A percentile compares a stretch with the other conserved stretches of the same genome.
These are phyloP conservation scores for Limosa lapponica DNA, from an alignment of 2,797 vertebrate species.

Conservation along the genomic window DNA sequence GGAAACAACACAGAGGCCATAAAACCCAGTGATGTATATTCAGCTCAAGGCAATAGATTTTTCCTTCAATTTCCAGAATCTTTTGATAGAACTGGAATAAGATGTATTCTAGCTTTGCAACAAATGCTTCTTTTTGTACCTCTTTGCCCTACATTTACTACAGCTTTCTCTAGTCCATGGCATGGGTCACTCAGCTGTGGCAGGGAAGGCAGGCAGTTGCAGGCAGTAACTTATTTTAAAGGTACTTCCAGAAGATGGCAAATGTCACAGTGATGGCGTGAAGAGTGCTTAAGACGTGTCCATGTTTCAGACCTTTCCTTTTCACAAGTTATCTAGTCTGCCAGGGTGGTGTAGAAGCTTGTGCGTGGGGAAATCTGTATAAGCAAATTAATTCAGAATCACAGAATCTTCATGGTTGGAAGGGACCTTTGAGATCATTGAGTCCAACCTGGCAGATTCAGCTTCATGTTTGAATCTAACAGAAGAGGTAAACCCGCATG, in stretches of 20 bases:
- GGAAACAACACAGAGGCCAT: conserved; percentile 33
- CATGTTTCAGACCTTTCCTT: background rate
- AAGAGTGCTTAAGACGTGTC: background rate
- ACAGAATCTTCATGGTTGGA: no score
- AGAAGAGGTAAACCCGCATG: background rate
- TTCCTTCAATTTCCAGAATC: background rate
- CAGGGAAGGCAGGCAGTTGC: background rate
- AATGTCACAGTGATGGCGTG: background rate
- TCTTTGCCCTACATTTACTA: background rate
- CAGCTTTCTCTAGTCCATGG: background rate
- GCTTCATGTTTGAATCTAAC: background rate
- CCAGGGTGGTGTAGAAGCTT: background rate
- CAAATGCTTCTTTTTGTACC: background rate
- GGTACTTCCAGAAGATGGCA: rapidly evolving
- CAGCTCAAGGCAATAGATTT: conserved; percentile 42
- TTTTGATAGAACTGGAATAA: background rate
- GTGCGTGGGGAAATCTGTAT: background rate
- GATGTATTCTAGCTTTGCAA: background rate
- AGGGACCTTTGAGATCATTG: no score
- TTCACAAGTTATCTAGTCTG: background rate
- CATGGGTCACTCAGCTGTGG: background rate
- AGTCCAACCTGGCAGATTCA: background rate
- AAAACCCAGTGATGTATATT: conserved; percentile 36
- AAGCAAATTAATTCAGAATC: background rate
- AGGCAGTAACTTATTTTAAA: background rate